These are phyloP conservation scores for Gisinianus flammeolus DNA, from an alignment of 2,888 invertebrate genomes.

Conservation along the genomic window DNA sequence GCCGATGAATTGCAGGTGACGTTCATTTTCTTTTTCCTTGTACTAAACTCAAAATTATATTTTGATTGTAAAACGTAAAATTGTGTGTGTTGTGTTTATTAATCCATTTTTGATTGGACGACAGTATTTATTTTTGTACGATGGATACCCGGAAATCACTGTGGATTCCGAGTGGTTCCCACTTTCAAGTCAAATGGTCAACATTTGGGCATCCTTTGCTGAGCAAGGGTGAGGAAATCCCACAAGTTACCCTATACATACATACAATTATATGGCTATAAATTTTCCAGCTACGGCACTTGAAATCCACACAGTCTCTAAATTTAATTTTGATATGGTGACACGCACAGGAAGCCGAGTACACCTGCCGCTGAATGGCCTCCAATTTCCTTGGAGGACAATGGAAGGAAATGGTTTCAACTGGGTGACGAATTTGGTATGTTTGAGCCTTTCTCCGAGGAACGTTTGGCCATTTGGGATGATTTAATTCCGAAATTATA, in stretches of 20 bases:
- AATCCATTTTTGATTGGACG: not conserved
- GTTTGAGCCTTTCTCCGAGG: conserved; percentile 21
- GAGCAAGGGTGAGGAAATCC: conserved; percentile 15
- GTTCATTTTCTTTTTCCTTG: no score
- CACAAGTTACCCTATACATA: no score
- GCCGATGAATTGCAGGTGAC: conserved; percentile 24
- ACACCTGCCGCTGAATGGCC: not conserved
- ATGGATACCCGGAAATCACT: conserved; percentile 35
- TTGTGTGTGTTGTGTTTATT: no score
- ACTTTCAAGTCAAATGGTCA: conserved; percentile 21
- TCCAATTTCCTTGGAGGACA: conserved; percentile 8
- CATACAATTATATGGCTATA: no score
- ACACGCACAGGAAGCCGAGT: conserved; percentile 7
- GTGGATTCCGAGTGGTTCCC: conserved; percentile 29
- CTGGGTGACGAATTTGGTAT: conserved; percentile 14
- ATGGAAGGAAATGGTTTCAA: conserved; percentile 33
- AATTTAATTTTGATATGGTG: no score
- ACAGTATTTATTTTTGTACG: conserved; percentile 33
- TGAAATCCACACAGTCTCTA: no score
- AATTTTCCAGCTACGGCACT: no score
- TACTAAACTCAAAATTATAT: no score
- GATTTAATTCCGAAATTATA: conserved; percentile 13
- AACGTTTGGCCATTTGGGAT: conserved; percentile 25
- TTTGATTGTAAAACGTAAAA: no score
- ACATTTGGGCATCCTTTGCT: conserved; percentile 34